A percentile compares a stretch with the other conserved stretches of the same genome.
Evolutionary conservation across 2,797 vertebrate species (phyloP).

Genomic region (Novumbra hubbsi): DNA sequence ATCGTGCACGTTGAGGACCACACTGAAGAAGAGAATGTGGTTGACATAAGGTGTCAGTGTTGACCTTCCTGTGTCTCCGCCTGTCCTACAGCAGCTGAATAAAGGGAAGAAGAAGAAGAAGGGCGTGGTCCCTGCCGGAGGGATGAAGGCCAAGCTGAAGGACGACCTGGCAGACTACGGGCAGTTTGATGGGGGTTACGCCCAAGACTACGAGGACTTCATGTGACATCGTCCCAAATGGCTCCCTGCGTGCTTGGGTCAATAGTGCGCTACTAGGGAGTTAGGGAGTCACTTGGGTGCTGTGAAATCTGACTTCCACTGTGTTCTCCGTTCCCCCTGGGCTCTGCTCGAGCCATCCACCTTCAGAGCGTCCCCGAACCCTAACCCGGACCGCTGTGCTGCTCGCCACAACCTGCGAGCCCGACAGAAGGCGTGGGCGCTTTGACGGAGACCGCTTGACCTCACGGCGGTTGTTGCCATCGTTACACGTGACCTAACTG

Average conservation of each 20-base stretch:
- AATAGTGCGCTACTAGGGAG: not conserved
- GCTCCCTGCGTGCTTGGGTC: not conserved
- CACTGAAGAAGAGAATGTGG: too few relatives aligned
- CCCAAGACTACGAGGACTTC: slow-evolving; percentile 88
- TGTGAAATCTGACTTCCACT: too few relatives aligned
- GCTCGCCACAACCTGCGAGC: not conserved
- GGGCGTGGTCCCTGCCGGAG: slow-evolving; percentile 81
- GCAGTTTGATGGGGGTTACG: slow-evolving; percentile 81
- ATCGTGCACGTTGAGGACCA: too few relatives aligned
- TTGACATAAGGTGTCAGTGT: too few relatives aligned
- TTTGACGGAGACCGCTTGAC: slow-evolving; percentile 5
- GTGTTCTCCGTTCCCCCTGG: slow-evolving; percentile 37
- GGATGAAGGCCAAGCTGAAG: slow-evolving; percentile 86
- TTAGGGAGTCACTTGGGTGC: not conserved
- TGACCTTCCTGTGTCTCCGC: too few relatives aligned
- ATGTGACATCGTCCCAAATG: slow-evolving; percentile 62
- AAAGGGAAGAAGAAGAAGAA: slow-evolving; percentile 92
- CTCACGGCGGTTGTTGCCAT: slow-evolving; percentile 9
- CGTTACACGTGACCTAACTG: not conserved
- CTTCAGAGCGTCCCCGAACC: not conserved
- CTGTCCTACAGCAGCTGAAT: slow-evolving; percentile 69
- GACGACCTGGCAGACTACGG: slow-evolving; percentile 85
- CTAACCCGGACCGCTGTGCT: slow-evolving; percentile 74
- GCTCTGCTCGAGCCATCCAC: slow-evolving; percentile 65
- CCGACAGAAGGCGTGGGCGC: not conserved